Evolutionary conservation across 2,113 vertebrate genomes (phyloP), one percentile per base, ranked within the genome.

Genomic region (Tylochromis polylepis): DNA sequence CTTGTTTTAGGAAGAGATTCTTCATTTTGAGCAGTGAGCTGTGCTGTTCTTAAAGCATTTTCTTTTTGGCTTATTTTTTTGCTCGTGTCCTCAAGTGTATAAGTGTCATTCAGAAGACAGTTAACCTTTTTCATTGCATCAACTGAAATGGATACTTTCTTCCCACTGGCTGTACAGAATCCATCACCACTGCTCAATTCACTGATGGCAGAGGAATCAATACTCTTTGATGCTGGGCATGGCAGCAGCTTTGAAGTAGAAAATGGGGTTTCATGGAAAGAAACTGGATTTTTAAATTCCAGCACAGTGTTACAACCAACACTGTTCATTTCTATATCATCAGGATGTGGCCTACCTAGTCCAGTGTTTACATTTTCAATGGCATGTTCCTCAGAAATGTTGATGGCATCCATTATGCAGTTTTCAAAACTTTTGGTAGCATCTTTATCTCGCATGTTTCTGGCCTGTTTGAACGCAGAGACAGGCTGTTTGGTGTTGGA

Each of bases 151-250:
- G 53, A 11, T 2, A 94, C 85, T 20, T 82, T 92, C 27, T 91
- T 92, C 8, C 91, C 95, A 80, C 87, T 85, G 29, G 93, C 93
- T 89, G 94, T 90, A 84, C 88, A 97, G 94, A 98, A 98, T 41
- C 96, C 97, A 92, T 91, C 94, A 72, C 79, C 81, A 65, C 11
- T 82, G 41, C 62, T 77, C 60, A 46, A 53, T 20, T 51, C 41
- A 83, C 36, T 43, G 24, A 58, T 12, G 8, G 27, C n/a, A 86
- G 81, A 22, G 4, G 72, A 86, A 51, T 29, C 80, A 49, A 14
- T 57, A 60, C 8, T 83, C 36, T 79, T 84, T 55, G 70, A 92
- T 59, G 80, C 4, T 22, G 72, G 31, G 59, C 49, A 79, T 1
- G 12, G 70, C 16, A 81, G 43, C 6, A 79, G 15, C 27, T 96